Percentiles rank a stretch among this genome's conserved stretches.
phyloP scores from a whole-genome alignment of 2,113 vertebrate species.

The Cromileptes altivelis region DNA sequence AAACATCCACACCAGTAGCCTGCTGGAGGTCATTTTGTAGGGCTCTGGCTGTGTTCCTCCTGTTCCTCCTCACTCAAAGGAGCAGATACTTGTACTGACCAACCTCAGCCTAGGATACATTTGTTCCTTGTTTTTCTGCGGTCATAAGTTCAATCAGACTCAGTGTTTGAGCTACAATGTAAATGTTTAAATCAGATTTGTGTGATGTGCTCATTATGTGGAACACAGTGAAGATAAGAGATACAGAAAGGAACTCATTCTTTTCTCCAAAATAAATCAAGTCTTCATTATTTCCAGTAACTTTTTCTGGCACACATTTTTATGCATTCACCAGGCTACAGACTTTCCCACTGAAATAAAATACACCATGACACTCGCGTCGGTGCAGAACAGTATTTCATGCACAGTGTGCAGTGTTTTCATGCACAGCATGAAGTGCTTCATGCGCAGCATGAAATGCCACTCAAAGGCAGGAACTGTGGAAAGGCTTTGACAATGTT shows the following conservation, averaged over 20 bases:
- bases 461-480: not conserved
- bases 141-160: not conserved
- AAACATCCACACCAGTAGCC: too few species aligned
- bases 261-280: not conserved
- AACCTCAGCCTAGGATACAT: too few species aligned
- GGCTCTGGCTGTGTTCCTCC: too few species aligned
- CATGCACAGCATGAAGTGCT: constrained; percentile 8
- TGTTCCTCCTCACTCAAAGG: too few species aligned
- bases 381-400: not conserved
- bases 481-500: not conserved
- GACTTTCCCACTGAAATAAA: constrained; percentile 1
- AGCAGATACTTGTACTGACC: too few species aligned
- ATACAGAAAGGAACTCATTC: not conserved
- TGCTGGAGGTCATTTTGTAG: too few species aligned
- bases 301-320: not conserved
- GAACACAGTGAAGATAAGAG: not conserved
- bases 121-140: not conserved
- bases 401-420: constrained; percentile 11
- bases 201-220: not conserved
- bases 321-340: not conserved
- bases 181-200: not conserved
- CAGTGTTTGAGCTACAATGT: not conserved
- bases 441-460: constrained; percentile 1
- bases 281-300: not conserved
- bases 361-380: not conserved